These are phyloP conservation scores for Micrastur ruficollis DNA, from an alignment of 2,797 vertebrate genomes.

Conservation along the genomic window DNA sequence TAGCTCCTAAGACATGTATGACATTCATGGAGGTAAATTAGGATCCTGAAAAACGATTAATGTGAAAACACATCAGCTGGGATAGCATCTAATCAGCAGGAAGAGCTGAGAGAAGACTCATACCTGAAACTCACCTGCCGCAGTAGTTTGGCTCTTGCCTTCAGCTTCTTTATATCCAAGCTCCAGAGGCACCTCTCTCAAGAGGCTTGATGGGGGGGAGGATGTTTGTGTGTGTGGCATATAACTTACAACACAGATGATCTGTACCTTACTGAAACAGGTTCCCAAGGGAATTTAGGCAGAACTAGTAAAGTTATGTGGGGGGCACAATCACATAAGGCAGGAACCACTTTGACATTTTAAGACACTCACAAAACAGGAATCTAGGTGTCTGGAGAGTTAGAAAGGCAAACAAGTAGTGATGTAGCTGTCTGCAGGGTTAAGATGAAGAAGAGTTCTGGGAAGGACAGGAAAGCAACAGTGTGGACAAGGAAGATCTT, in stretches of 20 bases:
- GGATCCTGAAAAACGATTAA: neutral
- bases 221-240: neutral
- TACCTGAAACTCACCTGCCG: neutral
- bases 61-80: neutral
- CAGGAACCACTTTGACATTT: neutral
- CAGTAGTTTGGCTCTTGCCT: neutral
- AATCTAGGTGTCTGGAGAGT: neutral
- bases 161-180: neutral
- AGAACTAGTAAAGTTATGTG: neutral
- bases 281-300: neutral
- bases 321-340: neutral
- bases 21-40: neutral
- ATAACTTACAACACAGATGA: neutral
- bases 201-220: neutral
- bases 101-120: accelerated
- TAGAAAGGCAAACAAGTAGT: neutral
- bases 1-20: neutral
- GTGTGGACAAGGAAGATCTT: neutral
- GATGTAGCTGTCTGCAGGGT: neutral
- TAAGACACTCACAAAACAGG: neutral
- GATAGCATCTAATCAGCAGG: neutral
- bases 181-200: neutral
- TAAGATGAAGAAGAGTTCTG: neutral
- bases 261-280: neutral
- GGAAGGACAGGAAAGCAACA: neutral